Evolutionary conservation across 1,140 invertebrate genomes (phyloP).

Genomic region (Dysdera silvatica): DNA sequence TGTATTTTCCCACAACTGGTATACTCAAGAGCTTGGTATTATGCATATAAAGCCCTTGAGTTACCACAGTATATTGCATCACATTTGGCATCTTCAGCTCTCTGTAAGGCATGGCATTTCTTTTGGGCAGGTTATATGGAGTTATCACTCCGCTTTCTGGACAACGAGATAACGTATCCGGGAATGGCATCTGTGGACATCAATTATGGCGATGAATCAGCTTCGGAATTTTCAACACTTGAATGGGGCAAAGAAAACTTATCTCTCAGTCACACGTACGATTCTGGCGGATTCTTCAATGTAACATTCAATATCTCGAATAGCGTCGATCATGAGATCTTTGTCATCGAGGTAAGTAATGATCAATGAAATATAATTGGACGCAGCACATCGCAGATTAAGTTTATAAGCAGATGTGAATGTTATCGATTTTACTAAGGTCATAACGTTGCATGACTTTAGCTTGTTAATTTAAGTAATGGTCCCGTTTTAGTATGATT

Average conservation of each 20-base stretch:
- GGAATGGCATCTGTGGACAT: neutral
- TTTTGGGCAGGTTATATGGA: conserved; percentile 5
- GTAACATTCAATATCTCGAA: neutral
- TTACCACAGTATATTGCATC: no score
- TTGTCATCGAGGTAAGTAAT: neutral
- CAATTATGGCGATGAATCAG: conserved; percentile 4
- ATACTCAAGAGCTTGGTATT: no score
- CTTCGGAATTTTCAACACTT: neutral
- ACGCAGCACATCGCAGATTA: neutral
- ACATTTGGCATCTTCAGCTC: no score
- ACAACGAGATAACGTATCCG: neutral
- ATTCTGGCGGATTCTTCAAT: neutral
- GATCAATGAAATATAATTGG: neutral
- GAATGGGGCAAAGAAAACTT: neutral
- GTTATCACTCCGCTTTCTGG: neutral
- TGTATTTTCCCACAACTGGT: no score
- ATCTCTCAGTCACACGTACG: neutral
- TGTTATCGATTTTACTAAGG: no score
- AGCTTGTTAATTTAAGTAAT: no score
- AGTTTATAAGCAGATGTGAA: no score
- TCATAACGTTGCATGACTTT: no score
- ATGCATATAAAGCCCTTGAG: no score
- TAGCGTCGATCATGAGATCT: neutral
- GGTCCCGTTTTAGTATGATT: no score
- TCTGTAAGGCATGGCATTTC: no score